These are phyloP conservation scores for Fragum whitleyi DNA, from an alignment of 2,888 invertebrate species.

Conservation along the genomic window DNA sequence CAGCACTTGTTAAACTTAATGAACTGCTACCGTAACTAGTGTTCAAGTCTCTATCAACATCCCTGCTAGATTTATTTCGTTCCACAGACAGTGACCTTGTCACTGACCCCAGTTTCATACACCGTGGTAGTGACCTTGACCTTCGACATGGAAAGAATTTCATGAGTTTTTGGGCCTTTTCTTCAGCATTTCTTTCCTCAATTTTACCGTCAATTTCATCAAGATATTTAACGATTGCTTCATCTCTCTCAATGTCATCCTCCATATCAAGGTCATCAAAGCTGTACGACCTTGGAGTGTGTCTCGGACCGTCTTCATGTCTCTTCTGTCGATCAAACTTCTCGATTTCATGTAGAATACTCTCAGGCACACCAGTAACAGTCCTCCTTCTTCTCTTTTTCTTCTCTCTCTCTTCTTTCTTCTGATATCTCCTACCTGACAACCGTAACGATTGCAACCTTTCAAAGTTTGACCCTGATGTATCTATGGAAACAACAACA, in stretches of 20 bases:
- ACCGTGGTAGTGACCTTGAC: slow-evolving; percentile 78
- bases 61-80: slow-evolving; percentile 48
- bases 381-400: slow-evolving; percentile 75
- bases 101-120: slow-evolving; percentile 70
- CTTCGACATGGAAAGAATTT: slow-evolving; percentile 78
- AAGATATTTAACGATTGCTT: slow-evolving; percentile 77
- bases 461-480: slow-evolving; percentile 94
- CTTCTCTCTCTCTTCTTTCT: slow-evolving; percentile 64
- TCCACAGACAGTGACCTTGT: slow-evolving; percentile 59
- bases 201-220: slow-evolving; percentile 79
- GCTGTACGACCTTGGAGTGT: slow-evolving; percentile 75
- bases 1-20: slow-evolving; percentile 72
- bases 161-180: slow-evolving; percentile 71
- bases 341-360: slow-evolving; percentile 77
- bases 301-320: slow-evolving; percentile 52
- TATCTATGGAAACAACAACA: slow-evolving; percentile 94
- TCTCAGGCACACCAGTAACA: slow-evolving; percentile 79
- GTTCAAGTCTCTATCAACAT: slow-evolving; percentile 58
- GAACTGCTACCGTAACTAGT: slow-evolving; percentile 67
- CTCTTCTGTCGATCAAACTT: slow-evolving; percentile 74
- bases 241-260: slow-evolving; percentile 68
- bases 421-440: slow-evolving; percentile 87
- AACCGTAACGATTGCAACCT: slow-evolving; percentile 94
- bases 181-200: slow-evolving; percentile 76
- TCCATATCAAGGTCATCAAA: slow-evolving; percentile 77